These are phyloP conservation scores for Scaptomyza graminum DNA, from an alignment of 1,140 invertebrate species.

Conservation along the genomic window DNA sequence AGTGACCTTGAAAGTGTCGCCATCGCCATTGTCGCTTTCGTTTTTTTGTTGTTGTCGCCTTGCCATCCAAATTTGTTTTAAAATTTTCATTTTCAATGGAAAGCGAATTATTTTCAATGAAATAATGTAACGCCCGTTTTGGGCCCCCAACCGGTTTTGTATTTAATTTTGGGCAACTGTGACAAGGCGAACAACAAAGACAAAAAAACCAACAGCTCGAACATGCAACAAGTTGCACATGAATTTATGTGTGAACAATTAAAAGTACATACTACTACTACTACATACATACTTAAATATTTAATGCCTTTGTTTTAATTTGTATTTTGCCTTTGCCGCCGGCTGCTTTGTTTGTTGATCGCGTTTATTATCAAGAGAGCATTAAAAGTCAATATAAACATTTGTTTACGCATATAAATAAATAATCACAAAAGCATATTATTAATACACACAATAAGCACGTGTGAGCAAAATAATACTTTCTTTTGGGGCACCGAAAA, in stretches of 20 bases:
- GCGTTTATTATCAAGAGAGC: conserved; percentile 39
- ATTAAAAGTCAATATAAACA: conserved; percentile 22
- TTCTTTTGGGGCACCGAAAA: neutral
- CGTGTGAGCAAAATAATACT: neutral
- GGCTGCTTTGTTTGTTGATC: conserved; percentile 9
- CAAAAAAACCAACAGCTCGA: conserved; percentile 18
- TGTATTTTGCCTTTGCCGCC: conserved; percentile 19
- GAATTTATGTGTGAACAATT: conserved; percentile 3
- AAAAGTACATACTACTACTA: conserved; percentile 53
- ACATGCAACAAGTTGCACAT: conserved; percentile 55
- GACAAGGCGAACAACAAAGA: conserved; percentile 39
- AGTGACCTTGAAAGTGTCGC: conserved; percentile 61
- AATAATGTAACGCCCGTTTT: conserved; percentile 39
- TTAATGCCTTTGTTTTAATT: conserved; percentile 59
- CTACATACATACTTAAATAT: no score
- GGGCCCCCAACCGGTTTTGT: conserved; percentile 52
- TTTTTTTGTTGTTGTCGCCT: conserved; percentile 22
- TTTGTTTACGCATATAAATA: conserved; percentile 13
- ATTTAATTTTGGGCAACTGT: conserved; percentile 38
- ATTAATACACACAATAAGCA: neutral
- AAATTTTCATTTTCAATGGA: conserved; percentile 50
- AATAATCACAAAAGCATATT: conserved; percentile 8
- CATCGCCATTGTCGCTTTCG: neutral
- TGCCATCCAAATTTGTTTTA: conserved; percentile 46
- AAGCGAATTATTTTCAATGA: conserved; percentile 42